A percentile compares a stretch with the other conserved stretches of the same genome.
phyloP scores from a whole-genome alignment of 1,140 invertebrate genomes.

The Platorchestia sp. region DNA sequence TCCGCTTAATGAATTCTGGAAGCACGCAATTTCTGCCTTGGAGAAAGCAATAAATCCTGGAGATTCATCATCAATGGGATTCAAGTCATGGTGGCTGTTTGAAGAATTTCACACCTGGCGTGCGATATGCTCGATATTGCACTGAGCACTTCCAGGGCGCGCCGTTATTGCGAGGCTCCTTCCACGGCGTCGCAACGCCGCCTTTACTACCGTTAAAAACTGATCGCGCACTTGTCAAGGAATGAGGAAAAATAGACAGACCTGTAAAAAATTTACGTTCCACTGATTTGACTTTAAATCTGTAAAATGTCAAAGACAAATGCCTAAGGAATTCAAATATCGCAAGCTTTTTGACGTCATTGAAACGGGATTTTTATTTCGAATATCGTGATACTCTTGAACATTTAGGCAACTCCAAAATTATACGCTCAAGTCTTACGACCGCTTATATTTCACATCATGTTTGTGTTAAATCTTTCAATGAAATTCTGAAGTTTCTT shows the following conservation, averaged over 20 bases:
- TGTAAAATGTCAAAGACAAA: no score
- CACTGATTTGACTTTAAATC: neutral
- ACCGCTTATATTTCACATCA: no score
- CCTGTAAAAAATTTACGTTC: neutral
- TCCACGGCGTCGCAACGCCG: neutral
- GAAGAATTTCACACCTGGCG: slow-evolving; percentile 53
- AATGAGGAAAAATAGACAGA: neutral
- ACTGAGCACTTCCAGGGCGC: neutral
- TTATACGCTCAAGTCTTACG: no score
- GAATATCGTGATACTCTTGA: no score
- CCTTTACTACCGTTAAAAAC: neutral
- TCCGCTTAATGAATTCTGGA: neutral
- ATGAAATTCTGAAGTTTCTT: no score
- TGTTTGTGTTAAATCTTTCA: no score
- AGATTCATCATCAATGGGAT: slow-evolving; percentile 49
- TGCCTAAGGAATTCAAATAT: no score
- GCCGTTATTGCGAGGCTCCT: neutral
- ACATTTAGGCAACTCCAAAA: no score
- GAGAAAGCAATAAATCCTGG: slow-evolving; percentile 38
- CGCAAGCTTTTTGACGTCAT: no score
- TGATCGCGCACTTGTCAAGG: neutral
- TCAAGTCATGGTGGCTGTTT: slow-evolving; percentile 43
- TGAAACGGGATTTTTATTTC: no score
- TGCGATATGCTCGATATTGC: slow-evolving; percentile 42
- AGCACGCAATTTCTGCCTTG: slow-evolving; percentile 22